Conservation (phyloP, 2,888 invertebrate genomes). For the Lithodes maja region DNA sequence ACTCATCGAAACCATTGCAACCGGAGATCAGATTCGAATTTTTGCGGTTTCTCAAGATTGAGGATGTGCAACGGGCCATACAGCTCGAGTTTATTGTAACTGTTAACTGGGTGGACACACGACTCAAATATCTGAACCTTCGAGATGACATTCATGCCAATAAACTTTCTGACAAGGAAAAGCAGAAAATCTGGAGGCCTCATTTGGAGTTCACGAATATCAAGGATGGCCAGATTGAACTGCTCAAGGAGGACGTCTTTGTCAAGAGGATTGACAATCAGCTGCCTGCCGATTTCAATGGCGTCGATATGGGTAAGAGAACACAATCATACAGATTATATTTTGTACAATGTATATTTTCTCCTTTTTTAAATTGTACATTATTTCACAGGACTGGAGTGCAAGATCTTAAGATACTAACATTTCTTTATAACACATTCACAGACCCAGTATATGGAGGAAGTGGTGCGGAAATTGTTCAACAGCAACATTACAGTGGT, state of each 20-base stretch:
- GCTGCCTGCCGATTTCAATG: slow-evolving; percentile 35
- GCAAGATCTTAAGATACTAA: too few species aligned
- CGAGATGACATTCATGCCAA: slow-evolving; percentile 38
- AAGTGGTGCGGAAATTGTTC: background rate
- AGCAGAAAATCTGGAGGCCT: slow-evolving; percentile 28
- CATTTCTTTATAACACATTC: background rate
- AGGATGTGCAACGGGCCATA: slow-evolving; percentile 42
- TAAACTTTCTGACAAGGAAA: slow-evolving; percentile 2
- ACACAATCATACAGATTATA: too few species aligned
- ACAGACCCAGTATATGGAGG: slow-evolving; percentile 14
- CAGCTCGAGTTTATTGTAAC: slow-evolving; percentile 35
- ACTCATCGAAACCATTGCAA: slow-evolving; percentile 22
- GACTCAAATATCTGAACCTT: slow-evolving; percentile 41
- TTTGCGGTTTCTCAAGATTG: slow-evolving; percentile 46
- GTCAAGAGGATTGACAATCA: background rate
- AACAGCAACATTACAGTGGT: slow-evolving; percentile 42
- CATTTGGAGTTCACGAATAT: slow-evolving; percentile 45
- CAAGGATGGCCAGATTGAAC: slow-evolving; percentile 38
- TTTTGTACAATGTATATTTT: too few species aligned
- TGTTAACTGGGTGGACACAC: slow-evolving; percentile 37
- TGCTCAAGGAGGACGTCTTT: slow-evolving; percentile 33
- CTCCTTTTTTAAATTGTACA: too few species aligned
- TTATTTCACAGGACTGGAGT: too few species aligned
- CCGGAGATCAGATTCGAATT: slow-evolving; percentile 27
- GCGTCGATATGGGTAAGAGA: slow-evolving; percentile 50